Evolutionary conservation across 2,113 vertebrate genomes (phyloP).

Genomic region (Gnathonemus echidnorhynchus): DNA sequence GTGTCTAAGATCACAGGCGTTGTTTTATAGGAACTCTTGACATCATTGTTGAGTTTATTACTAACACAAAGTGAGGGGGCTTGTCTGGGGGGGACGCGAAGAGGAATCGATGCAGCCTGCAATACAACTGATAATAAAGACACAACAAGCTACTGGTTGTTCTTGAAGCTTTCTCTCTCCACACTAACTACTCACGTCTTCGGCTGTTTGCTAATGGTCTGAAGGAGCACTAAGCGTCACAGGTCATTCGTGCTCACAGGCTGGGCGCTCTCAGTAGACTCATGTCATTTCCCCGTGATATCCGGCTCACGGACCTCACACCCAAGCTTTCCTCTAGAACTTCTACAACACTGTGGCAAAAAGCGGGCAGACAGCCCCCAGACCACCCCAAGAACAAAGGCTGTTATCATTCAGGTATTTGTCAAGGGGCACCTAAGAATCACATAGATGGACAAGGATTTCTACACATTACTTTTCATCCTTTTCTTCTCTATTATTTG

Average conservation of each 20-base stretch:
- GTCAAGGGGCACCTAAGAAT: neutral
- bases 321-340: neutral
- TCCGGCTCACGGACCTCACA: neutral
- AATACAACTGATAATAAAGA: neutral
- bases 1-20: conserved; percentile 1
- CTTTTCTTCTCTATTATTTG: neutral
- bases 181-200: neutral
- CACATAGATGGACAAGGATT: neutral
- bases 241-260: neutral
- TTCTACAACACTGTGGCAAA: neutral
- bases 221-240: neutral
- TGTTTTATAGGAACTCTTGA: neutral
- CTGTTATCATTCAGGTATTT: neutral
- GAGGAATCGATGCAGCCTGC: neutral
- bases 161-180: neutral
- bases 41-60: neutral
- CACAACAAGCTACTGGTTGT: neutral
- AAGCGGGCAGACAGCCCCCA: neutral
- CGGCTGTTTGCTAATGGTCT: neutral
- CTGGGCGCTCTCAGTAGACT: neutral
- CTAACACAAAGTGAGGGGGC: neutral
- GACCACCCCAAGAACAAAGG: neutral
- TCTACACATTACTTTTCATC: neutral
- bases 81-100: neutral
- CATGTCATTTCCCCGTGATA: neutral